phyloP scores from a whole-genome alignment of 2,797 vertebrate genomes.

The Thripadectes ignobilis region DNA sequence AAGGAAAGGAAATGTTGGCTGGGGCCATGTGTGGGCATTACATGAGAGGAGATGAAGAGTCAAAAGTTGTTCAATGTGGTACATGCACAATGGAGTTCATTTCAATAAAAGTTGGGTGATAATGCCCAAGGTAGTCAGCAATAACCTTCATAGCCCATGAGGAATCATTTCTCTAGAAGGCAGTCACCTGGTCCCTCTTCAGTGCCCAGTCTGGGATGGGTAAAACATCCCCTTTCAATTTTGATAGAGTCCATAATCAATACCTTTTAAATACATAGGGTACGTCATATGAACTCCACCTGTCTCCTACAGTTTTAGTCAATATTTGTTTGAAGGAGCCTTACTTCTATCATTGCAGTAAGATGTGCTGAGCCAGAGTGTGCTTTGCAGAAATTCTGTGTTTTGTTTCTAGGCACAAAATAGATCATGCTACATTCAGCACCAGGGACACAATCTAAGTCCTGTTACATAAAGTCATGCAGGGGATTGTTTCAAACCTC shows the following conservation, averaged over 20 bases:
- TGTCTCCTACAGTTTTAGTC: not conserved
- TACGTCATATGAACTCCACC: not conserved
- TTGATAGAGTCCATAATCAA: not conserved
- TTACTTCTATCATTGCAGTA: not conserved
- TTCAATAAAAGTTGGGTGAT: not conserved
- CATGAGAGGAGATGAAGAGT: rapidly evolving
- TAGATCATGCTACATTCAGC: not conserved
- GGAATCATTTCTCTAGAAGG: not conserved
- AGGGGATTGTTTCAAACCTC: not conserved
- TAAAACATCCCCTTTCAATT: not conserved
- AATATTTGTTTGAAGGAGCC: not conserved
- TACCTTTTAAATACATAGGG: not conserved
- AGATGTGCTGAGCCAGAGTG: not conserved
- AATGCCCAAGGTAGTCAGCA: not conserved
- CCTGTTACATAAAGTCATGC: not conserved
- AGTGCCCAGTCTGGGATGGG: not conserved
- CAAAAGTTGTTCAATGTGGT: rapidly evolving
- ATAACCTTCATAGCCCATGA: not conserved
- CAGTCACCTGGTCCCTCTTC: not conserved
- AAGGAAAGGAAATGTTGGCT: not conserved
- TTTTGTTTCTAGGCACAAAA: not conserved
- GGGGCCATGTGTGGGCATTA: not conserved
- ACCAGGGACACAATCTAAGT: not conserved
- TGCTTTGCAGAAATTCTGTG: not conserved
- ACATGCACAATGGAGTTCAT: not conserved